Conservation (phyloP, 2,797 vertebrate species). For the Hirundo rustica region DNA sequence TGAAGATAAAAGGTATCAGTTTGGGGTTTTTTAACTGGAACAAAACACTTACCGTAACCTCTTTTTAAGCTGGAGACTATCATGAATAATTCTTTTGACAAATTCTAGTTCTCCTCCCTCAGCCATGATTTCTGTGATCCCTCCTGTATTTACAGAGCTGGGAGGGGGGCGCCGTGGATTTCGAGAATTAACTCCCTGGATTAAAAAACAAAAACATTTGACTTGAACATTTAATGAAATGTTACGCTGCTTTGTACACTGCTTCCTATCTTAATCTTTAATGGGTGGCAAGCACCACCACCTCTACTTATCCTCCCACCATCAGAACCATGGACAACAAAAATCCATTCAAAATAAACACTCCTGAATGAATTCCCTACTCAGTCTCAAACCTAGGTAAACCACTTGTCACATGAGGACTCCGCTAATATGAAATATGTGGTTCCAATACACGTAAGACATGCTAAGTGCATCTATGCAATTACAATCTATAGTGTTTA, state of each 20-base stretch:
- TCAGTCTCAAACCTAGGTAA: not conserved
- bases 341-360: not conserved
- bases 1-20: not conserved
- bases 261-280: not conserved
- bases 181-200: slow-evolving; percentile 95
- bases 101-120: slow-evolving; percentile 98
- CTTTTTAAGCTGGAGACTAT: slow-evolving; percentile 95
- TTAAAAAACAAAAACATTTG: not conserved
- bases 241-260: not conserved
- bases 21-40: not conserved
- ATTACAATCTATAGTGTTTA: not conserved
- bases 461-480: not conserved
- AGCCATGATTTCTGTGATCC: slow-evolving; percentile 98
- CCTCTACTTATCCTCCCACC: not conserved
- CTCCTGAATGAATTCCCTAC: not conserved
- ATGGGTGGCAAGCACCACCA: not conserved
- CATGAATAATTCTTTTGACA: slow-evolving; percentile 98
- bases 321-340: not conserved
- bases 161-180: slow-evolving; percentile 93
- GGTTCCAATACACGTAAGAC: not conserved
- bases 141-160: slow-evolving; percentile 97
- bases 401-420: not conserved
- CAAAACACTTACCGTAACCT: slow-evolving; percentile 82
- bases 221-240: not conserved
- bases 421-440: not conserved